Evolutionary conservation across 2,113 vertebrate genomes (phyloP), one percentile per base, ranked within the genome.

Genomic region (Muscicapa adusta): DNA sequence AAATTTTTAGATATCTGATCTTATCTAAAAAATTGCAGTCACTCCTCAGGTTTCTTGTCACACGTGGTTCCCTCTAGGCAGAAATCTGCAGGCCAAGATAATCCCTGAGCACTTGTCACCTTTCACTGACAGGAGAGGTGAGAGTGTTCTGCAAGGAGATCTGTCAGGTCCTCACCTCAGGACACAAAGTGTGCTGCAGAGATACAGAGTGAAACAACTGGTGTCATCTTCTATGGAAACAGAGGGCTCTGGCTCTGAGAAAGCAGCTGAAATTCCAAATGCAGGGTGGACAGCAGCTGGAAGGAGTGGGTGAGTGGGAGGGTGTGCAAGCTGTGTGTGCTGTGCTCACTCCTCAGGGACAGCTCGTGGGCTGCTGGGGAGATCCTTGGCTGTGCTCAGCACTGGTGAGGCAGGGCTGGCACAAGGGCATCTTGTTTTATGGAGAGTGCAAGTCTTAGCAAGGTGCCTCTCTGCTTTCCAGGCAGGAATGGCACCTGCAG

Each of bases 291-390:
- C 13, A 54, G 43, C 48, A 62, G 3, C 17, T 57, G 51, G 31
- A 56, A 76, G 85, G 70, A 68, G 29, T 0, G 2, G 28, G 36
- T 40, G 47, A 24, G 26, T 0, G 10, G 53, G 80, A 48, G 24
- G 22, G 6, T 0, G 4, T 58, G 60, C 31, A 43, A 3, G 6
- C 0, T 40, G 47, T 10, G 28, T 9, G n/a, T 73, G 33, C 45
- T 17, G 15, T n/a, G 36, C 36, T 73, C 68, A 12, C 15, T 5
- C 17, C 3, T 9, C 34, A 1, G 1, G 0, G 3, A 10, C 10
- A 26, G 43, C 38, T 38, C 1, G 1, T 2, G 9, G n/a, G 34
- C 5, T 43, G 8, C 72, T 58, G 63, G 87, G 31, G 31, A 62
- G 24, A 47, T 26, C 15, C 31, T 24, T 47, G 75, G 57, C 45